A percentile compares a stretch with the other conserved stretches of the same genome.
Evolutionary conservation across 2,113 vertebrate species (phyloP).

Genomic region (Ciconia stormi): DNA sequence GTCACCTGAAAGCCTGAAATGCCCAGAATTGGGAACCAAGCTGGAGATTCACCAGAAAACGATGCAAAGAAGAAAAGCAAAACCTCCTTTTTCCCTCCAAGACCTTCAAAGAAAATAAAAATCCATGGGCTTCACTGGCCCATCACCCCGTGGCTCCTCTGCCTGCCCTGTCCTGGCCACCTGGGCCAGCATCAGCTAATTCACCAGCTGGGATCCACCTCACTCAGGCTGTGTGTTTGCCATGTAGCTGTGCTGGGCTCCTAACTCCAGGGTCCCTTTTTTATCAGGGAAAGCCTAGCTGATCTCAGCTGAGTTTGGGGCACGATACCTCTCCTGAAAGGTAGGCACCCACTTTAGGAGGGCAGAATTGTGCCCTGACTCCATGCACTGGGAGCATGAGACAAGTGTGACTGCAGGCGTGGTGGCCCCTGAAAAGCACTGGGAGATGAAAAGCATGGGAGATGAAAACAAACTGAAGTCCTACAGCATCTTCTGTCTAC

Average conservation of each 20-base stretch:
- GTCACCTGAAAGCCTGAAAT: neutral
- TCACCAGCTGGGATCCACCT: neutral
- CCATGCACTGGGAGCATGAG: neutral
- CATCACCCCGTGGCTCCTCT: fast-evolving
- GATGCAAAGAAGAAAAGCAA: neutral
- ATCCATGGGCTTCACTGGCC: neutral
- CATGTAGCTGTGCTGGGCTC: neutral
- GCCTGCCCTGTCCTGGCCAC: neutral
- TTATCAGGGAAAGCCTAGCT: neutral
- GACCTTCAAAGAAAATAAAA: neutral
- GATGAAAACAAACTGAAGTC: neutral
- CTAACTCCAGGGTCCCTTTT: neutral
- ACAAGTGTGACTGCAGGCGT: fast-evolving
- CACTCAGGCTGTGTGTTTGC: neutral
- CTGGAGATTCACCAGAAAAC: neutral
- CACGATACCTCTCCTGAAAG: neutral
- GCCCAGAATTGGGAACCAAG: neutral
- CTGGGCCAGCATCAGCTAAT: neutral
- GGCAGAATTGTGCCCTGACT: neutral
- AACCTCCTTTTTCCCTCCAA: neutral
- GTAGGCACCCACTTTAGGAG: too few relatives aligned
- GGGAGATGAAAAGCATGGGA: fast-evolving
- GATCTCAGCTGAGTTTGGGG: neutral
- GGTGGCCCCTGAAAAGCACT: neutral
- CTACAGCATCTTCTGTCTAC: neutral